phyloP scores from a whole-genome alignment of 2,888 invertebrate species.

The Asteroscopus sphinx region DNA sequence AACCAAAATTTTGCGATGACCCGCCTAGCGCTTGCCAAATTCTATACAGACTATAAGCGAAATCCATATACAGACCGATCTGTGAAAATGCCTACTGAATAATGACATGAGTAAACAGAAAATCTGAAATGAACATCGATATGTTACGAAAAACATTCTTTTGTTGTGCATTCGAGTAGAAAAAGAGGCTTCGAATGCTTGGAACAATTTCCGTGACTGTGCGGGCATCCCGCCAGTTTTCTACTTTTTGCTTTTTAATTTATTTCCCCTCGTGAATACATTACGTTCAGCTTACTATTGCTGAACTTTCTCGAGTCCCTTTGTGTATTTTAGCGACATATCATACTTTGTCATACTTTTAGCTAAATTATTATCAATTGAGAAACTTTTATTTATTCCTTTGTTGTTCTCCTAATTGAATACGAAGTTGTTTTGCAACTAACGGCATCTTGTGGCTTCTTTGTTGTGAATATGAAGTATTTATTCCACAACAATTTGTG shows the following conservation, averaged over 20 bases:
- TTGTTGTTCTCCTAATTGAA: conserved; percentile 27
- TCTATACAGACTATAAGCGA: neutral
- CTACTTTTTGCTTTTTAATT: conserved; percentile 62
- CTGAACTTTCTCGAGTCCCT: conserved; percentile 36
- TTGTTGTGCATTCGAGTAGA: conserved; percentile 52
- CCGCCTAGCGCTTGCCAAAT: neutral
- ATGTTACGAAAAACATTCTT: conserved; percentile 45
- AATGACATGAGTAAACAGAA: conserved; percentile 41
- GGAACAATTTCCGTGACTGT: conserved; percentile 41
- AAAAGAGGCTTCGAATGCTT: conserved; percentile 50
- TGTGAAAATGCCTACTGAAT: conserved; percentile 17
- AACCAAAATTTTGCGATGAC: neutral
- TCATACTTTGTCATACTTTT: conserved; percentile 49
- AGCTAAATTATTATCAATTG: conserved; percentile 45
- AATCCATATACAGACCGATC: conserved; percentile 1
- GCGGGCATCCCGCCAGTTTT: conserved; percentile 66
- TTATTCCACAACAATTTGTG: no score
- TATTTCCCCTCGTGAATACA: conserved; percentile 59
- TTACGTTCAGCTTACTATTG: conserved; percentile 47
- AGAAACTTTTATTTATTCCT: conserved; percentile 37
- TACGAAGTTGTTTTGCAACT: conserved; percentile 23
- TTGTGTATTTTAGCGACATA: conserved; percentile 46
- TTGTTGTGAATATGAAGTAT: conserved; percentile 5
- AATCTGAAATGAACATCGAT: conserved; percentile 32
- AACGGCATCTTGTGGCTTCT: neutral